These are phyloP conservation scores for Lutjanus erythropterus DNA, from an alignment of 2,113 vertebrate genomes.

Conservation along the genomic window DNA sequence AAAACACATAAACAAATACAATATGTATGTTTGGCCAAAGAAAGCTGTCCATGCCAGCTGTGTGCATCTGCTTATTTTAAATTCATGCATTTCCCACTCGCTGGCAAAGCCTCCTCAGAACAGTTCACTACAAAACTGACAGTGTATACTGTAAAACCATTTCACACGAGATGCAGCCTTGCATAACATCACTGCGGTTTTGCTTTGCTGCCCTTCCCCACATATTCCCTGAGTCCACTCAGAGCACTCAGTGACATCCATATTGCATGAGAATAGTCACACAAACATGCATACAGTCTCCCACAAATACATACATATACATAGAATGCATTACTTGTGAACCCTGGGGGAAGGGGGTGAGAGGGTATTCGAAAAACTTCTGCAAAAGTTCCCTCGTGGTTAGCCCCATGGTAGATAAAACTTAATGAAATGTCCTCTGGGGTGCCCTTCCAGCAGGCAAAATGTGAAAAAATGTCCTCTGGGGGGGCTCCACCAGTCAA, in stretches of 20 bases:
- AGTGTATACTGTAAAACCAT: constrained; percentile 12
- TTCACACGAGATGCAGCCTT: constrained; percentile 36
- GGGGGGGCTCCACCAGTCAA: too few relatives aligned
- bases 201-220: constrained; percentile 22
- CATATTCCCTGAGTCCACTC: constrained; percentile 10
- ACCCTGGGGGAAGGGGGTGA: too few relatives aligned
- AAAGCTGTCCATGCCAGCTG: constrained; percentile 36
- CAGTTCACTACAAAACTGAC: constrained; percentile 38
- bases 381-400: too few relatives aligned
- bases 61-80: constrained; percentile 50
- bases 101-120: constrained; percentile 22
- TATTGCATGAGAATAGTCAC: constrained; percentile 57
- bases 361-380: too few relatives aligned
- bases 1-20: constrained; percentile 37
- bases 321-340: too few relatives aligned
- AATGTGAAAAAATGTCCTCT: too few relatives aligned
- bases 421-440: too few relatives aligned
- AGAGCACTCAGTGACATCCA: constrained; percentile 58
- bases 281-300: constrained; percentile 10
- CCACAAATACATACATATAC: background rate
- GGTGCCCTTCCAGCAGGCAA: too few relatives aligned
- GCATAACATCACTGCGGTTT: constrained; percentile 46
- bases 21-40: constrained; percentile 46
- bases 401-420: too few relatives aligned
- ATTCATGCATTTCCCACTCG: constrained; percentile 45